Evolutionary conservation across 2,888 invertebrate species (phyloP), one percentile per base, ranked within the genome.

Genomic region (Cosmia trapezina): DNA sequence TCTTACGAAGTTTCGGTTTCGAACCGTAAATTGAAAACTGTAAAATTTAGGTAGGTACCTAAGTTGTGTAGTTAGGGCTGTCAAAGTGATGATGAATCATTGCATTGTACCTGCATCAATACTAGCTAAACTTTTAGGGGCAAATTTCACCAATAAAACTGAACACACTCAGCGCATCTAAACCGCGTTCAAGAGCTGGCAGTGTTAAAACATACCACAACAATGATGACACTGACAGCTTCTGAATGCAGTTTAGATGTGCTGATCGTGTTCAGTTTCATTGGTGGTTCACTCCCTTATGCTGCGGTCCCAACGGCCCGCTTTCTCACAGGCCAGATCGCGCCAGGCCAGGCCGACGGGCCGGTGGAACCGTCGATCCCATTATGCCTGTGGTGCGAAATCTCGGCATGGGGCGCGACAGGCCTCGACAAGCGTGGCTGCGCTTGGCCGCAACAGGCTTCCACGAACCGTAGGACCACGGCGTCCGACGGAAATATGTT

Each of bases 1-100:
- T 71, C 57, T 71, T 59, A 43, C 28, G 3, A 73, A 57, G 43
- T 59, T 72, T 49, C n/a, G 6, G 37, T 70, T 71, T 71, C 33
- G 19, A 70, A 70, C 28, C 19, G 28, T 17, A 68, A 49, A 64
- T 68, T 64, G 22, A 41, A 9, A 22, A 37, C 19, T 37, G 37
- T 47, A 41, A 64, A 67, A 47, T 47, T 2, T 19, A 8, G 0
- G 12, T 22, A 19, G n/a, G n/a, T n/a, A n/a, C 12, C 3, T 37
- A 9, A n/a, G n/a, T 37, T n/a, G 2, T 19, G 7, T 11, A 61
- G 43, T 28, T 61, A 43, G 17, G 7, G 12, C 28, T 19, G 22
- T 12, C 12, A n/a, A 33, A 5, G 47, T 14, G 14, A n/a, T 14
- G 12, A 47, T 33, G 12, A 62, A n/a, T 62, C 14, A 33, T 47